Percentiles rank a stretch among this genome's conserved stretches.
Conservation (phyloP, 2,888 invertebrate species). For the Agriotes lineatus region DNA sequence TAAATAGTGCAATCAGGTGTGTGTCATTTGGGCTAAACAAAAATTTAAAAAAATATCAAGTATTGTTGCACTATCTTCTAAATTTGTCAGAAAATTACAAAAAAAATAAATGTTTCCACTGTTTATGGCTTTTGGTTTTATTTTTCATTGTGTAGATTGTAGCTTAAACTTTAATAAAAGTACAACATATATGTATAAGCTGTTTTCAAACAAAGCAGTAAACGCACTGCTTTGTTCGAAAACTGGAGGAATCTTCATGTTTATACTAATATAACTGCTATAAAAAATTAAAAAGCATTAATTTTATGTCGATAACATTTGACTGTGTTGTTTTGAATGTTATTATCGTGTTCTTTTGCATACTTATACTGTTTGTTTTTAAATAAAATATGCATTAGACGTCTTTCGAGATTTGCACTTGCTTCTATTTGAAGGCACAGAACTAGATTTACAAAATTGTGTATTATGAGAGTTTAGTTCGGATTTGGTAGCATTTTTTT, state of each 20-base stretch:
- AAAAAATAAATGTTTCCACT: conserved; percentile 17
- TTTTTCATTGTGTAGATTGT: conserved; percentile 24
- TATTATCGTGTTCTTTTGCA: background rate
- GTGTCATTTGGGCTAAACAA: background rate
- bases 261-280: conserved; percentile 15
- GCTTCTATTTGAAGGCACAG: no score
- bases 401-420: no score
- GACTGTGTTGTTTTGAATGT: background rate
- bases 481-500: background rate
- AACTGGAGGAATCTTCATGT: conserved; percentile 1
- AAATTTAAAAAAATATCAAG: background rate
- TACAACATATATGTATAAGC: conserved; percentile 15
- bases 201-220: background rate
- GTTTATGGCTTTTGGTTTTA: conserved; percentile 6
- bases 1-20: background rate
- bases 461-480: background rate
- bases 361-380: no score
- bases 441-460: background rate
- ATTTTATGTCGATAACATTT: background rate
- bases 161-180: conserved; percentile 20
- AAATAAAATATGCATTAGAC: no score
- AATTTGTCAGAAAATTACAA: background rate
- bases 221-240: background rate
- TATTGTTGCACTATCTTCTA: conserved; percentile 13
- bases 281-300: background rate